These are phyloP conservation scores for Orestias chungarensis DNA, from an alignment of 2,797 vertebrate species.

Conservation along the genomic window DNA sequence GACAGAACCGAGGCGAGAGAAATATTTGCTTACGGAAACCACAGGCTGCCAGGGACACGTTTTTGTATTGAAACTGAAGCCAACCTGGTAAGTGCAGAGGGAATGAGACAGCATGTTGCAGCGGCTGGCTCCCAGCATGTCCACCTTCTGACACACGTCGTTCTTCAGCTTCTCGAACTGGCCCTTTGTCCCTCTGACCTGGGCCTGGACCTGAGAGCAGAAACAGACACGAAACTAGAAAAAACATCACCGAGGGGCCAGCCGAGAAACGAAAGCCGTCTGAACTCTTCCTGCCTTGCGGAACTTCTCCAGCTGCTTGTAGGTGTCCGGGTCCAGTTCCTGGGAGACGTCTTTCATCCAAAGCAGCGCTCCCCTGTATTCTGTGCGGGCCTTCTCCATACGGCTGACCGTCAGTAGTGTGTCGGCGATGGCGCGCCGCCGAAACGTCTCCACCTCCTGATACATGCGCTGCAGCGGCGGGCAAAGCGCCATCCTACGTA, in stretches of 20 bases:
- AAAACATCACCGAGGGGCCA: background rate
- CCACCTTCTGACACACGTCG: constrained; percentile 86
- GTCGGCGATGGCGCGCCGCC: constrained; percentile 83
- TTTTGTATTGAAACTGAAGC: background rate
- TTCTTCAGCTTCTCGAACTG: constrained; percentile 88
- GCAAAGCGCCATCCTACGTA: constrained; percentile 80
- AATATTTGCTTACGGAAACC: background rate
- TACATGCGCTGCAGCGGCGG: constrained; percentile 83
- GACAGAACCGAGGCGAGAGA: constrained; percentile 7
- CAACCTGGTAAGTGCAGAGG: constrained; percentile 82
- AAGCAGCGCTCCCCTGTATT: constrained; percentile 85
- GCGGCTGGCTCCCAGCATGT: constrained; percentile 85
- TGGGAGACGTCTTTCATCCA: constrained; percentile 89
- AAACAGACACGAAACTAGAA: background rate
- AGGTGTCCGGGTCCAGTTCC: constrained; percentile 87
- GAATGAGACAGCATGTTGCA: constrained; percentile 86
- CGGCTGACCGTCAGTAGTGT: constrained; percentile 83
- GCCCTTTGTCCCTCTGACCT: constrained; percentile 84
- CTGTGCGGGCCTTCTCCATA: constrained; percentile 85
- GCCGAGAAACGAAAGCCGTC: background rate
- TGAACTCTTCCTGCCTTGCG: constrained; percentile 75
- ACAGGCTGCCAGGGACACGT: too few relatives aligned
- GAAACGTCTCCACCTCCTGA: constrained; percentile 87
- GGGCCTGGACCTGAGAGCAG: constrained; percentile 78
- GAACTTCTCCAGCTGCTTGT: constrained; percentile 90